Conservation (phyloP, 2,113 vertebrate genomes). For the Melanerpes formicivorus region DNA sequence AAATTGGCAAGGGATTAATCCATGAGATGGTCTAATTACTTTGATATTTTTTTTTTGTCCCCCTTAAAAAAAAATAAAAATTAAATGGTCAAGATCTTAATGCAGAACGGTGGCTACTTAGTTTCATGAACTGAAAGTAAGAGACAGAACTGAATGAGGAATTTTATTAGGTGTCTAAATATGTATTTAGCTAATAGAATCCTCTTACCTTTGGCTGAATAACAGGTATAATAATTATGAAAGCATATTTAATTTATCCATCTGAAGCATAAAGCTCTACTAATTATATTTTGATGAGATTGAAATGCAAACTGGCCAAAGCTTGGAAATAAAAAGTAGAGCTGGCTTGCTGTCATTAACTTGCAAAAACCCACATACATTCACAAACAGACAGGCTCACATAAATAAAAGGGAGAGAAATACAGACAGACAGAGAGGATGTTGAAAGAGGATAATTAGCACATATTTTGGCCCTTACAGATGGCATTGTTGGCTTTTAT, state of each 20-base stretch:
- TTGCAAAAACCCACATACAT: neutral
- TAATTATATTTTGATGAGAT: conserved; percentile 58
- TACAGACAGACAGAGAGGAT: neutral
- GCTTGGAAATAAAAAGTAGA: conserved; percentile 55
- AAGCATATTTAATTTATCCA: conserved; percentile 58
- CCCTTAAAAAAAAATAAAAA: neutral
- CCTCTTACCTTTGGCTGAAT: conserved; percentile 60
- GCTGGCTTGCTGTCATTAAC: conserved; percentile 41
- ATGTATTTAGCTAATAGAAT: conserved; percentile 70
- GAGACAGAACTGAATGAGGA: conserved; percentile 18
- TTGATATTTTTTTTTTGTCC: neutral
- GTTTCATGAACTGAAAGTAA: conserved; percentile 54
- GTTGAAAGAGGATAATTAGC: neutral
- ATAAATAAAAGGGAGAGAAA: neutral
- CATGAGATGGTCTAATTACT: conserved; percentile 66
- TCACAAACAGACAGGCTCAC: neutral
- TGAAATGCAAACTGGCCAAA: conserved; percentile 62
- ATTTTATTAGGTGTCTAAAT: conserved; percentile 64
- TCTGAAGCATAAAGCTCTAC: conserved; percentile 30
- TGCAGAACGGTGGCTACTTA: conserved; percentile 32
- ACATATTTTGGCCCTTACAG: conserved; percentile 14
- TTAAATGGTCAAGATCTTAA: conserved; percentile 71
- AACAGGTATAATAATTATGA: conserved; percentile 63
- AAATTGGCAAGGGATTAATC: conserved; percentile 71
- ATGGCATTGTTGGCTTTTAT: conserved; percentile 16